Evolutionary conservation across 1,140 invertebrate species (phyloP), one percentile per base, ranked within the genome.

Genomic region (Drosophila fuyamai): DNA sequence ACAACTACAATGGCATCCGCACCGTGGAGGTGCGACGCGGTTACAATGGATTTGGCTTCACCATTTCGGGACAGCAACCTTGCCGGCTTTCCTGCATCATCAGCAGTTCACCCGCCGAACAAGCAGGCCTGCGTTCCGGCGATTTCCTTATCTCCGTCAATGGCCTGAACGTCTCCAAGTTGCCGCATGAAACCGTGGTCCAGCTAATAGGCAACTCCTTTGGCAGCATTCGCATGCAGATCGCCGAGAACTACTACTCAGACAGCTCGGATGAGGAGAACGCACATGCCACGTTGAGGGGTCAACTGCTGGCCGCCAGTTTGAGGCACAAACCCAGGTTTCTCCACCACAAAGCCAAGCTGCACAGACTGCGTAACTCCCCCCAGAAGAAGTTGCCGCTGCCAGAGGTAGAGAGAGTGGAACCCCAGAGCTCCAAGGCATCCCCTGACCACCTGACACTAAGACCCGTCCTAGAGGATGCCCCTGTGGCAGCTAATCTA

Each of bases 101-200:
- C 1, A 93, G 94, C 66, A 95, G 96, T 68, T 97, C 97, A 82
- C 97, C 97, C 3, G 97, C 97, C 1, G 96, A 97, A 74, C 93
- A 94, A 61, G 97, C 97, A 16, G 97, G 97, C 4, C 93, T 99
- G 12, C 94, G 97, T 46, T 96, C 97, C 41, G 98, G 98, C 0
- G 97, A 99, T 92, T 98, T 97, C 84, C 93, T 99, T 9, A 95
- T 99, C 9, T 96, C 97, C 10, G 98, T 99, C 0, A 98, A 98
- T 93, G 97, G 96, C 1, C 94, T 96, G 18, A 97, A 96, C 92
- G 98, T 99, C 1, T 96, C 97, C 10, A 96, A 97, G 93, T 94
- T 96, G 57, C 95, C 96, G 0, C 98, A 99, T 90, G 98, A 98
- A 85, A 97, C 98, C 59, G 98, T 99, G 4, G 98, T 98, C 1